These are phyloP conservation scores for Cyrtorhinus lividipennis DNA, from an alignment of 1,140 invertebrate species.

Conservation along the genomic window DNA sequence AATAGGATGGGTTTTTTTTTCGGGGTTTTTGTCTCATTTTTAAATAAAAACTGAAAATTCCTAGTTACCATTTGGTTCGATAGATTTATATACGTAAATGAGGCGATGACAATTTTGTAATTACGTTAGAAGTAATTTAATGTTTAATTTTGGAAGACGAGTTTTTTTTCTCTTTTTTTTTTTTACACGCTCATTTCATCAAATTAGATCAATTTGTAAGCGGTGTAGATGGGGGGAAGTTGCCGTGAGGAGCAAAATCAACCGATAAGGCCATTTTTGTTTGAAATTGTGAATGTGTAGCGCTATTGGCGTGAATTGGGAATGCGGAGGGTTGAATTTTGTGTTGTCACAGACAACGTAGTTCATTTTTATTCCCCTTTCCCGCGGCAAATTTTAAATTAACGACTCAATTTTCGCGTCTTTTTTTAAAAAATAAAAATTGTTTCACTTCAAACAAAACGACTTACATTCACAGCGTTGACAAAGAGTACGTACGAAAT, in stretches of 20 bases:
- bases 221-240: neutral
- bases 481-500: no score
- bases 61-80: neutral
- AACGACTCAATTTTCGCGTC: no score
- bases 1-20: neutral
- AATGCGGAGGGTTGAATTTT: no score
- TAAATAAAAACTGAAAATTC: neutral
- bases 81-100: neutral
- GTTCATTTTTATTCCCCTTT: no score
- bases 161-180: neutral
- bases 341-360: no score
- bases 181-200: neutral
- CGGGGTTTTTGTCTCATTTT: neutral
- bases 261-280: neutral
- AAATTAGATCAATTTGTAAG: neutral
- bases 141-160: neutral
- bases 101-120: neutral
- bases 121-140: neutral
- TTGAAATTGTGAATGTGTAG: no score
- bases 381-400: no score
- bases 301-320: no score
- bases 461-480: no score
- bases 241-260: neutral
- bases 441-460: no score
- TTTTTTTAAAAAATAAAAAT: no score